Evolutionary conservation across 2,888 invertebrate genomes (phyloP).

Genomic region (Amaurobius ferox): DNA sequence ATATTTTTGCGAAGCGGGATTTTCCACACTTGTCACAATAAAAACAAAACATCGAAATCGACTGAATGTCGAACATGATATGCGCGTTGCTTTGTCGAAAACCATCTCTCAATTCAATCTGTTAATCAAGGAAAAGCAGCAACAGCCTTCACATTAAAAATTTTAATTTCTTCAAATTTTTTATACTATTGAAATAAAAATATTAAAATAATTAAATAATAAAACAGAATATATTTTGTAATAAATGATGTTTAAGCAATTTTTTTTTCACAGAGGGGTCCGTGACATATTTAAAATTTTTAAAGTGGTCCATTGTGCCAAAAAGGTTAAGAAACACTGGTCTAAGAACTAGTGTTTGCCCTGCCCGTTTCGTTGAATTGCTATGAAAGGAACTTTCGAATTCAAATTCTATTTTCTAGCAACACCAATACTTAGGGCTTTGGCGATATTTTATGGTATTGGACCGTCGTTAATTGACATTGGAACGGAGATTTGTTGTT

Average conservation of each 20-base stretch:
- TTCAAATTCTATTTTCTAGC: too few species aligned
- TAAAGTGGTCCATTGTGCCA: conserved; percentile 46
- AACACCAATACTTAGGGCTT: too few species aligned
- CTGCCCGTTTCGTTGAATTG: too few species aligned
- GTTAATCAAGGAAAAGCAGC: conserved; percentile 29
- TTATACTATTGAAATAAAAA: not conserved
- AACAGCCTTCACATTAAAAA: conserved; percentile 5
- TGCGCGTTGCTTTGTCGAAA: conserved; percentile 33
- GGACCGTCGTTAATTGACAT: too few species aligned
- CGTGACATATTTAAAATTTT: conserved; percentile 49
- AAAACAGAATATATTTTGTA: too few species aligned
- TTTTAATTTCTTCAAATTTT: conserved; percentile 5
- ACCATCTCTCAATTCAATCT: conserved; percentile 28
- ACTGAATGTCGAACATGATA: conserved; percentile 34
- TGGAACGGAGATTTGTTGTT: too few species aligned
- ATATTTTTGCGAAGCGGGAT: not conserved
- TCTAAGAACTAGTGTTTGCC: too few species aligned
- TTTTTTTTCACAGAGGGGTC: conserved; percentile 35
- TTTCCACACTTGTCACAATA: conserved; percentile 25
- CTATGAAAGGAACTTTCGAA: too few species aligned
- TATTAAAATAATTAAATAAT: too few species aligned
- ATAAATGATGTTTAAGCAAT: conserved; percentile 8
- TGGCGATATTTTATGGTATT: too few species aligned
- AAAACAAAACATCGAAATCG: conserved; percentile 39
- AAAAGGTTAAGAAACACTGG: conserved; percentile 36